Evolutionary conservation across 2,113 vertebrate genomes (phyloP), one percentile per base, ranked within the genome.

Genomic region (Podiceps cristatus): DNA sequence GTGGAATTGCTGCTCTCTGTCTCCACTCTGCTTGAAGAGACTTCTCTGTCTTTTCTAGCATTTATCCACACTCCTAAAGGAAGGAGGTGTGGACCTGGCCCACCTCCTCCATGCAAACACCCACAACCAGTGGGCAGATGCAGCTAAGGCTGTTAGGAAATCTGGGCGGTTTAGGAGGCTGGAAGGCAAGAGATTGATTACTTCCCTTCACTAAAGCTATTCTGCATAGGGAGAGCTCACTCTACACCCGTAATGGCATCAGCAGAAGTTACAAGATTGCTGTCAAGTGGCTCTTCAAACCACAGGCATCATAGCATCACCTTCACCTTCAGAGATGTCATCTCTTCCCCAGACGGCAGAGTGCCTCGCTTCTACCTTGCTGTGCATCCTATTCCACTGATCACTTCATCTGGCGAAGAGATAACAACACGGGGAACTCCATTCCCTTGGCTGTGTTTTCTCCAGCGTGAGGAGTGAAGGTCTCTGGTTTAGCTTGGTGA

Each of bases 271-370:
- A 76, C 2, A 7, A 82, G 77, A 50, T 67, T 28, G 29, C 75
- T 94, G 84, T 89, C 53, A 47, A 72, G 58, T 42, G 33, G 76
- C 64, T 89, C 49, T 79, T 72, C 16, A 68, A 94, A 83, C 84
- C 93, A 74, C 90, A 94, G 83, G 5, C 64, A 66, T 59, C 86
- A 62, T 24, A 69, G 24, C 88, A 77, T 93, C 85, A 42, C 50
- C 83, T 81, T 90, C 79, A 66, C 67, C 92, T 79, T 75, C 73
- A 76, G 91, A 89, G 66, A 23, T 86, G 89, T 29, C 83, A 82
- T 64, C 84, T 75, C 84, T 55, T 44, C 67, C 86, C 73, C 84
- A 85, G 77, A 47, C 23, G 6, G 55, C 20, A n/a, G 37, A 56
- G n/a, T 10, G 40, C 35, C 66, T 79, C 3, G 0, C 66, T 67